Base-by-base conservation (phyloP, 2,113 vertebrate species). In the Marmota monax region DNA sequence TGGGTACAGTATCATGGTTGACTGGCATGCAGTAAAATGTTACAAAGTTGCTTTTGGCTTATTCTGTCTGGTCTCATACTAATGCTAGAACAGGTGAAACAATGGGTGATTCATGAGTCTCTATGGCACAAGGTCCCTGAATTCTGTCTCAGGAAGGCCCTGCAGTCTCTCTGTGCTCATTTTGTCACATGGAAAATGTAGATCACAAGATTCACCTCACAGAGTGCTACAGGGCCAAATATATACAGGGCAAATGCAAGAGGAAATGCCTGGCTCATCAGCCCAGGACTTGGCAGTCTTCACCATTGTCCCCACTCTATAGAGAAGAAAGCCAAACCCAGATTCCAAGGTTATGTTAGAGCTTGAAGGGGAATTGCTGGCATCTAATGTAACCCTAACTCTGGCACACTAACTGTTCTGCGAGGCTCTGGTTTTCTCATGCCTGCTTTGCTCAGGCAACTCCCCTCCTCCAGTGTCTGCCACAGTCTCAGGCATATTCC, bases 171-270 rank as follows among this genome's bases (percentile, higher is more conserved):
- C 27, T 65, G 16, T 56, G 34, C 78, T 39, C 34, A 11, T 12
- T n/a, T 22, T n/a, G n/a, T 95, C 93, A 17, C 23, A 48, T 27
- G 22, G 83, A 84, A 73, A 67, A 37, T 29, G 17, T 11, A 77
- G 39, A 61, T 6, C 14, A 53, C 0, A 39, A 63, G 56, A n/a
- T 29, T n/a, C 8, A 37, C 7, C 69, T 45, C 32, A 61, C 51
- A 27, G 51, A 20, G 39, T 42, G 18, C 8, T 32, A 16, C 20
- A 61, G 65, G 32, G 17, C 39, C 61, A 61, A 45, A 56, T 7
- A 20, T 32, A 1, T 2, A 2, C n/a, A n/a, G 80, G 23, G 22
- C n/a, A 5, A 4, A 32, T 48, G 0, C 7, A 51, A 11, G n/a
- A 63, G 39, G 69, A 87, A 79, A 34, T 17, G 32, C 25, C 13